Evolutionary conservation across 2,113 vertebrate species (phyloP).

Genomic region (Colaptes auratus): DNA sequence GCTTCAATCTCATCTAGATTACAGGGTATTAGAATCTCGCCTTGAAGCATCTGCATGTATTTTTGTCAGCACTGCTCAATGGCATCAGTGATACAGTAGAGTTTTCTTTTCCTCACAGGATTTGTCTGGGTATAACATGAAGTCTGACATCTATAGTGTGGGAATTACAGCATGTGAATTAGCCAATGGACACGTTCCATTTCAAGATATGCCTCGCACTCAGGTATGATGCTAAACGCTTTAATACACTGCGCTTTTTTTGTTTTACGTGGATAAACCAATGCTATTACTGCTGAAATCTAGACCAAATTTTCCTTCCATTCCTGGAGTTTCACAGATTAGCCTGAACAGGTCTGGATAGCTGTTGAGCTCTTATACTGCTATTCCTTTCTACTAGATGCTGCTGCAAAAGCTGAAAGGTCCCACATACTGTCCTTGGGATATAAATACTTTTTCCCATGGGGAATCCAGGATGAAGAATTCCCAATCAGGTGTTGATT

Average conservation of each 20-base stretch:
- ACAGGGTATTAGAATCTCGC: neutral
- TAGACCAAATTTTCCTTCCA: neutral
- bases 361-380: neutral
- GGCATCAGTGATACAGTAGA: neutral
- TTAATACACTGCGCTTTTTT: neutral
- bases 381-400: constrained; percentile 80
- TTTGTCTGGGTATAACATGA: constrained; percentile 94
- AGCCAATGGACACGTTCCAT: constrained; percentile 93
- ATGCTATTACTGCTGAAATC: neutral
- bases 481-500: constrained; percentile 91
- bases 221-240: constrained; percentile 79
- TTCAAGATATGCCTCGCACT: constrained; percentile 94
- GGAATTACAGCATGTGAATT: constrained; percentile 96
- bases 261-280: neutral
- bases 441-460: constrained; percentile 81
- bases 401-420: constrained; percentile 95
- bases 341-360: neutral
- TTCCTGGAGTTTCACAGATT: neutral
- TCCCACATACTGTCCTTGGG: constrained; percentile 85
- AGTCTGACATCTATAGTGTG: constrained; percentile 98
- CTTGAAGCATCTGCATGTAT: neutral
- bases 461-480: constrained; percentile 90
- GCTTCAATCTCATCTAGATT: neutral
- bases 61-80: neutral
- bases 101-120: constrained; percentile 79